Base-by-base conservation (phyloP, 1,140 invertebrate species). In the Neuroterus valhalla region DNA sequence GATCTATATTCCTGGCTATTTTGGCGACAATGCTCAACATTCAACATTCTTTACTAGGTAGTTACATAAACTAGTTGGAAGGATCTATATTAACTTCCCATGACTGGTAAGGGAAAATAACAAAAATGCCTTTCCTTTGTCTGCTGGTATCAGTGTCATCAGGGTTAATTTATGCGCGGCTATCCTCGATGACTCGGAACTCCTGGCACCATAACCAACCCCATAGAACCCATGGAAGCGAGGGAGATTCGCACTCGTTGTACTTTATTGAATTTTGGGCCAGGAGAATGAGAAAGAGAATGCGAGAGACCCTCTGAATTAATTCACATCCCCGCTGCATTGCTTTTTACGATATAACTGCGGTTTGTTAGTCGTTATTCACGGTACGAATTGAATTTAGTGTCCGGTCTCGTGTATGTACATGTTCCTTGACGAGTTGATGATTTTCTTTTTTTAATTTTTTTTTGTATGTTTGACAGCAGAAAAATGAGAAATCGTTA, bases 351-450 rank as follows among this genome's bases (percentile, higher is more conserved):
- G 83, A 88, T 89, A 89, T 89, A 89, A 90, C 88, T 89, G 87
- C 85, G 88, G 88, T 89, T 90, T 89, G 89, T 90, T 90, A 90
- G 88, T 84, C 88, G 87, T 90, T 88, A 90, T 90, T 90, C 87
- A 89, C 80, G 81, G 81, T 77, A 82, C 82, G 83, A 87, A 90
- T 89, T 89, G 81, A 88, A 89, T 89, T 88, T 69, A 71, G 78
- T 76, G 72, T 78, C 69, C 76, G 76, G 76, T 74, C 74, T 76
- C 73, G 73, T 79, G 80, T 78, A 71, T 75, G 77, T 75, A 77
- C 76, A 52, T 46, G 66, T 71, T 79, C 79, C 78, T 81, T 81
- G 76, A 78, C 79, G 76, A 79, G 78, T 68, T 50, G 46, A 75
- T 52, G 46, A 0, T 48, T 48, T 48, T 48, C 17, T 48, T 48